Percentiles rank a stretch among this genome's conserved stretches.
phyloP scores from a whole-genome alignment of 2,113 vertebrate genomes.

The Oncorhynchus masou region DNA sequence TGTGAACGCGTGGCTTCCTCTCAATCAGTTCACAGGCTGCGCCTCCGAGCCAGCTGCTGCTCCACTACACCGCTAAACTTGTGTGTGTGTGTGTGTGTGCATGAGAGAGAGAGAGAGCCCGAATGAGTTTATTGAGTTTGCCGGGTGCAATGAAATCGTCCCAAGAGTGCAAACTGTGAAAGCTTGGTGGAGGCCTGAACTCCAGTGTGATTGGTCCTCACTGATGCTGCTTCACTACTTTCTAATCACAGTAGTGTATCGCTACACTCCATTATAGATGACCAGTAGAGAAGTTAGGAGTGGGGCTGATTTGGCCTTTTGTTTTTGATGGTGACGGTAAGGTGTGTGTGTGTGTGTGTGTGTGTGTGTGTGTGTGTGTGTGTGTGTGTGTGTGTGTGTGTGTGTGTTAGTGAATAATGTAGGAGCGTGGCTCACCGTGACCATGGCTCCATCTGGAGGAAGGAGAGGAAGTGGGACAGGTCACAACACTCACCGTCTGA shows the following conservation, averaged over 20 bases:
- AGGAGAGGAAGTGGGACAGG: constrained; percentile 43
- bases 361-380: constrained; percentile 13
- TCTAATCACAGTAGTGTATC: too few relatives aligned
- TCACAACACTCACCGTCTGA: constrained; percentile 9
- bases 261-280: too few relatives aligned
- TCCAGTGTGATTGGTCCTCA: too few relatives aligned
- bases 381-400: constrained; percentile 3
- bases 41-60: constrained; percentile 38
- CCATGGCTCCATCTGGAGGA: constrained; percentile 50
- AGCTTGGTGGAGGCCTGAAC: too few relatives aligned
- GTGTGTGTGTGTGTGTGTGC: constrained; percentile 4
- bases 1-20: constrained; percentile 37
- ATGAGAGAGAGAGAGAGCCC: neutral
- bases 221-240: too few relatives aligned
- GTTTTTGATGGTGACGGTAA: too few relatives aligned
- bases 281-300: too few relatives aligned
- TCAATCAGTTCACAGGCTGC: constrained; percentile 21
- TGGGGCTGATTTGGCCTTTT: too few relatives aligned
- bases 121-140: too few relatives aligned
- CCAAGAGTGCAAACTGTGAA: too few relatives aligned
- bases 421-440: neutral
- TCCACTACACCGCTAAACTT: neutral
- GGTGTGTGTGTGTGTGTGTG: neutral
- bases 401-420: constrained; percentile 5
- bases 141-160: constrained; percentile 27